Evolutionary conservation across 2,797 vertebrate species (phyloP).

Genomic region (Poliocrania exsul): DNA sequence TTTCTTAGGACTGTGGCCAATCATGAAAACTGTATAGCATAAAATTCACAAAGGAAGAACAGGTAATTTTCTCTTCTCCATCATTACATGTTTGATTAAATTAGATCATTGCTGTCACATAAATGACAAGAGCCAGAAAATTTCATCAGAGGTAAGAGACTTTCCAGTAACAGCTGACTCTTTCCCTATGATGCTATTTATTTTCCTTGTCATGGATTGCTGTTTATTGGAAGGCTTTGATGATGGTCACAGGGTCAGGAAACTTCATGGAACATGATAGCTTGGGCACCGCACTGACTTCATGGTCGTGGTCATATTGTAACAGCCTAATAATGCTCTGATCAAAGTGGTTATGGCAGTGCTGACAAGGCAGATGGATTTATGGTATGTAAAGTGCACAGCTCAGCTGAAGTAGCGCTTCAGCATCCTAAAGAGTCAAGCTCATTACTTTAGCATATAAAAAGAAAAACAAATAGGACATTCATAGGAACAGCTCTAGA

Average conservation of each 20-base stretch:
- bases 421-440: neutral
- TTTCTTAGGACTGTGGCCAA: neutral
- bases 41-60: neutral
- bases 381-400: neutral
- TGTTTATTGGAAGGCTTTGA: slow-evolving; percentile 6
- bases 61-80: neutral
- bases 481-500: neutral
- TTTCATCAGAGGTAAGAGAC: neutral
- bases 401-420: slow-evolving; percentile 29
- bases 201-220: neutral
- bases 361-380: slow-evolving; percentile 22
- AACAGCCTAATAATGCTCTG: neutral
- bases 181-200: neutral
- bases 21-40: neutral
- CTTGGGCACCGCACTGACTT: neutral
- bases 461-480: neutral
- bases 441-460: neutral
- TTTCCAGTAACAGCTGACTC: neutral
- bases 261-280: neutral
- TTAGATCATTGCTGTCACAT: neutral
- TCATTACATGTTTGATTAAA: neutral
- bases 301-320: neutral
- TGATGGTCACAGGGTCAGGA: neutral
- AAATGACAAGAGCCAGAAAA: neutral
- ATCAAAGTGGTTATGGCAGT: neutral